Base-by-base conservation (phyloP, 2,888 invertebrate genomes). In the Limnephilus marmoratus region DNA sequence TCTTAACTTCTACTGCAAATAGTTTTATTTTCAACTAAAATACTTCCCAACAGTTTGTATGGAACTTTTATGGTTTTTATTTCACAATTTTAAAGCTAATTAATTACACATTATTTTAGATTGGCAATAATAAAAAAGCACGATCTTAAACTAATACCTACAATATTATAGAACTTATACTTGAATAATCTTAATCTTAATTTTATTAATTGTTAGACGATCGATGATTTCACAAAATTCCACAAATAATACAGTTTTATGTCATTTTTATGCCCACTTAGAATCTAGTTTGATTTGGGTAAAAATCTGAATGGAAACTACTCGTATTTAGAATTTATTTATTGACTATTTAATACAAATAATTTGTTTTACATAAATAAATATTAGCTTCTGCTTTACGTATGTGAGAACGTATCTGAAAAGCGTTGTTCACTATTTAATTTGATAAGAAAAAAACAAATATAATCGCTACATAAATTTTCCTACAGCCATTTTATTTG, bases 1-100 rank as follows among this genome's bases (percentile, higher is more conserved):
- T 3, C 45, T 34, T 24, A 68, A 34, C 29, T 37, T 3, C 15
- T 80, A 15, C 45, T 88, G 34, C 88, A 80, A 81, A 49, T 86
- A 86, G n/a, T 86, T 86, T 49, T 86, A 41, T 68, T 37, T 89
- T 89, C 81, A 41, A 49, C 24, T 49, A 53, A 87, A 89, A 89
- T 81, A 15, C 81, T 80, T n/a, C 80, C 41, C 37, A 37, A 37
- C 37, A 88, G 88, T 80, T 80, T 80, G 81, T 89, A 80, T 80
- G 15, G n/a, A 41, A 80, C n/a, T 80, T 37, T 80, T 89, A 1
- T 89, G 81, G 86, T 80, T 80, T 80, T 88, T 88, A 68, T 88
- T 88, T 24, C 49, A 37, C 88, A 81, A 68, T 88, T 34, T 80
- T 88, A 80, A 88, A 88, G 34, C 88, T 81, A 80, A 80, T 89